Evolutionary conservation across 2,888 invertebrate species (phyloP).

Genomic region (Polietes domitor): DNA sequence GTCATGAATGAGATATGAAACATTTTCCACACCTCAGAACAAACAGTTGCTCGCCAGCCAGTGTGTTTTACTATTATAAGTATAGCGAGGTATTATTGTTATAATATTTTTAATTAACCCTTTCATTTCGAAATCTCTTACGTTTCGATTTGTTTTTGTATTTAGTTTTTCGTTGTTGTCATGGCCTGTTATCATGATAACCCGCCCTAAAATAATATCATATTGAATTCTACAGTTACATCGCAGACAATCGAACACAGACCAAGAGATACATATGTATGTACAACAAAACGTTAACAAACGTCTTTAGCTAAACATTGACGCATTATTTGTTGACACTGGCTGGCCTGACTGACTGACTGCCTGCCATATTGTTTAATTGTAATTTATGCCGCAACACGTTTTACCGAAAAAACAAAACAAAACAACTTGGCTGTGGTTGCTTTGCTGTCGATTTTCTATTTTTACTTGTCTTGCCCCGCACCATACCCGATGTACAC

Average conservation of each 20-base stretch:
- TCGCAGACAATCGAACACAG: conserved; percentile 43
- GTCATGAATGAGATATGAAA: too few relatives aligned
- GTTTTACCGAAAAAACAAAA: conserved; percentile 67
- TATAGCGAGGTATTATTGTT: too few relatives aligned
- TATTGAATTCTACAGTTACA: conserved; percentile 13
- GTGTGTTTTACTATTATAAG: conserved; percentile 35
- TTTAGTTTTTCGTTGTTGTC: not conserved
- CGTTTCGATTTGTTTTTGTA: too few relatives aligned
- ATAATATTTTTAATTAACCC: conserved; percentile 41
- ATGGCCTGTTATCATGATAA: conserved; percentile 50
- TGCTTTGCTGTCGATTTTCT: conserved; percentile 10
- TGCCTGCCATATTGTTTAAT: conserved; percentile 52
- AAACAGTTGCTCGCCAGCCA: too few relatives aligned
- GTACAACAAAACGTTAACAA: conserved; percentile 18
- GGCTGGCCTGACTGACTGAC: conserved; percentile 13
- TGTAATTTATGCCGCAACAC: conserved; percentile 76
- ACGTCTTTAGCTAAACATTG: conserved; percentile 58
- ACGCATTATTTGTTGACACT: conserved; percentile 51
- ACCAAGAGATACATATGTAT: not conserved
- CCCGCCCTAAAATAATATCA: conserved; percentile 26
- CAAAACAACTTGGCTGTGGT: not conserved
- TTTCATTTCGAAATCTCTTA: conserved; percentile 45
- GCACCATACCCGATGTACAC: conserved; percentile 9
- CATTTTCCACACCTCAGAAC: too few relatives aligned
- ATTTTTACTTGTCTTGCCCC: not conserved